phyloP scores from a whole-genome alignment of 92 coral and sea anemone genomes.

The Actinostola sp. region DNA sequence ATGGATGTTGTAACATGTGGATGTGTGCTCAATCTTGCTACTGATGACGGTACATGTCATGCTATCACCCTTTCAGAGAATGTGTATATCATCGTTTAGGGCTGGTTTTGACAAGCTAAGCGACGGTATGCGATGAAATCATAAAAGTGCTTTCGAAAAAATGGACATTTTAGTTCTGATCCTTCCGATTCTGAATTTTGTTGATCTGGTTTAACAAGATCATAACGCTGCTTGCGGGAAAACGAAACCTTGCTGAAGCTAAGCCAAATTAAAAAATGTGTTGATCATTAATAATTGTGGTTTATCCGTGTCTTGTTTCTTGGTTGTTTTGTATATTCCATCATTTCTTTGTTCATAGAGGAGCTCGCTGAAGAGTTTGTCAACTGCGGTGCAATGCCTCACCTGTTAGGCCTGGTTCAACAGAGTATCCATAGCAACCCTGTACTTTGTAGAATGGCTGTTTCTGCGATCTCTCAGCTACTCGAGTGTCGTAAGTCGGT shows the following conservation, averaged over 20 bases:
- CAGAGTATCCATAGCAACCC: constrained; percentile 77
- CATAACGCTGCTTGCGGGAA: too few species aligned
- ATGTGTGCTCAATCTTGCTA: constrained; percentile 81
- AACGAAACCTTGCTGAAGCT: too few species aligned
- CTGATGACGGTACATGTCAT: constrained; percentile 75
- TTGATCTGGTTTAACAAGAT: too few species aligned
- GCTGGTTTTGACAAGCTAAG: too few species aligned
- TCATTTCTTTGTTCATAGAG: constrained; percentile 52
- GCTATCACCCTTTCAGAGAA: neutral
- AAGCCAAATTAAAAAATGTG: too few species aligned
- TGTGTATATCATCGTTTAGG: too few species aligned
- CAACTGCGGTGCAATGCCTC: constrained; percentile 78
- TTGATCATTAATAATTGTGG: too few species aligned
- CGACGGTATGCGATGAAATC: too few species aligned
- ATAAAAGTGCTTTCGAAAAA: too few species aligned
- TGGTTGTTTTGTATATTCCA: neutral
- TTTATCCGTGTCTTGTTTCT: too few species aligned
- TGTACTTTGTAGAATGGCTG: constrained; percentile 80
- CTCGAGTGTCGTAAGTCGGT: constrained; percentile 60
- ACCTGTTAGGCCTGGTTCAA: constrained; percentile 70
- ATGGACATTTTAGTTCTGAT: too few species aligned
- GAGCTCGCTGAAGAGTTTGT: constrained; percentile 73
- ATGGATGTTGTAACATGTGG: constrained; percentile 89
- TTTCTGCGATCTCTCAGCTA: constrained; percentile 80
- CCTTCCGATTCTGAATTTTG: too few species aligned